phyloP scores from a whole-genome alignment of 2,113 vertebrate genomes.

The Tetrax tetrax region DNA sequence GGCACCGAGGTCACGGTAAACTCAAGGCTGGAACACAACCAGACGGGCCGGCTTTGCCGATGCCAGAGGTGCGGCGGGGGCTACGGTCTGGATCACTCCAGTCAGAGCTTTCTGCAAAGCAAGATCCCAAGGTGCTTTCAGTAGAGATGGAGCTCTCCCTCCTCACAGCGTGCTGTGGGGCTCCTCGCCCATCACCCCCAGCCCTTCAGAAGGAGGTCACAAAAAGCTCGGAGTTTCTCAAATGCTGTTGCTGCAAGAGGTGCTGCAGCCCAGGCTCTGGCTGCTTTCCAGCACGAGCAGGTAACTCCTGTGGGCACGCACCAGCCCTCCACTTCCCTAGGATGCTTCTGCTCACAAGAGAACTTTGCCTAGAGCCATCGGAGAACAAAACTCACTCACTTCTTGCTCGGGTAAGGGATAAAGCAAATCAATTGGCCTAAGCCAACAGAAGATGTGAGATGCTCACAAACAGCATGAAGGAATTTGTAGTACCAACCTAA shows the following conservation, averaged over 20 bases:
- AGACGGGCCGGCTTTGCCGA: background rate
- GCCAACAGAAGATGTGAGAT: background rate
- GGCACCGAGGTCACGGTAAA: background rate
- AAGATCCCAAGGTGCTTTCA: background rate
- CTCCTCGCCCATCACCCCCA: background rate
- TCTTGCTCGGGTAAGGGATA: background rate
- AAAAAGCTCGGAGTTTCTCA: background rate
- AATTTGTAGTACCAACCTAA: background rate
- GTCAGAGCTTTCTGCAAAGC: background rate
- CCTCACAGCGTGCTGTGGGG: background rate
- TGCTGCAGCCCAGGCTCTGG: background rate
- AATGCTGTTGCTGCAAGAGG: background rate
- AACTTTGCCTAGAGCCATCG: background rate
- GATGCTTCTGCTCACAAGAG: background rate
- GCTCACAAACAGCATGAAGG: background rate
- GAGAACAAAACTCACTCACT: background rate
- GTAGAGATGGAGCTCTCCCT: background rate
- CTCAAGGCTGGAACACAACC: no score
- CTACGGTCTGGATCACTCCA: background rate
- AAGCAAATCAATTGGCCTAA: background rate
- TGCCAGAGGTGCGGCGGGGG: no score
- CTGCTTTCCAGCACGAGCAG: background rate
- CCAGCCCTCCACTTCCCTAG: background rate
- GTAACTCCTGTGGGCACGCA: background rate
- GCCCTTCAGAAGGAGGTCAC: background rate